phyloP scores from a whole-genome alignment of 2,888 invertebrate species.

The Cacoxenus indagator region DNA sequence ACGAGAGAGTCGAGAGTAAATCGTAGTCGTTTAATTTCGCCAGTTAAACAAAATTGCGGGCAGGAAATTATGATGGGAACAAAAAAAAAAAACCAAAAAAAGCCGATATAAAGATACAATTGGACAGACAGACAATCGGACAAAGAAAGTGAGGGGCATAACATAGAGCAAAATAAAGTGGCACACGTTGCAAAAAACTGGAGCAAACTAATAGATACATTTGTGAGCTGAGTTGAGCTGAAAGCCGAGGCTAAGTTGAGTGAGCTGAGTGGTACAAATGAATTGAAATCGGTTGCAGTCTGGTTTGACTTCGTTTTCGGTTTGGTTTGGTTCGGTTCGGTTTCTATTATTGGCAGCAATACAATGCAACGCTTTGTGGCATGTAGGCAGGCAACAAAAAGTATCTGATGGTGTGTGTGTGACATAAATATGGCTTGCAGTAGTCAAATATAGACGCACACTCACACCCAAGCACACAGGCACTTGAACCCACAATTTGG shows the following conservation, averaged over 20 bases:
- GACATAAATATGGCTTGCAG: background rate
- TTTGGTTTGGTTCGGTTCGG: background rate
- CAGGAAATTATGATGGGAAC: constrained; percentile 8
- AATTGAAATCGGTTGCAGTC: background rate
- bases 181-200: constrained; percentile 32
- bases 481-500: background rate
- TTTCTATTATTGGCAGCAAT: background rate
- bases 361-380: background rate
- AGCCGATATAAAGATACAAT: background rate
- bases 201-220: constrained; percentile 41
- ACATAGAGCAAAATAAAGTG: background rate
- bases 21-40: constrained; percentile 50
- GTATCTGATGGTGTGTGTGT: background rate
- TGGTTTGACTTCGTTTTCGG: background rate
- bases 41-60: constrained; percentile 47
- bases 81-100: background rate
- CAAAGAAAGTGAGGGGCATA: no score
- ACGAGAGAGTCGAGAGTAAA: constrained; percentile 32
- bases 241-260: no score
- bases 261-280: constrained; percentile 23
- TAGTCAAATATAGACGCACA: no score
- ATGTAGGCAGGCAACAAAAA: background rate
- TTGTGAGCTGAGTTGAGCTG: no score
- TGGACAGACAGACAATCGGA: background rate
- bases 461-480: no score